Conservation (phyloP, 2,113 vertebrate species). For the Brienomyrus longianalis region DNA sequence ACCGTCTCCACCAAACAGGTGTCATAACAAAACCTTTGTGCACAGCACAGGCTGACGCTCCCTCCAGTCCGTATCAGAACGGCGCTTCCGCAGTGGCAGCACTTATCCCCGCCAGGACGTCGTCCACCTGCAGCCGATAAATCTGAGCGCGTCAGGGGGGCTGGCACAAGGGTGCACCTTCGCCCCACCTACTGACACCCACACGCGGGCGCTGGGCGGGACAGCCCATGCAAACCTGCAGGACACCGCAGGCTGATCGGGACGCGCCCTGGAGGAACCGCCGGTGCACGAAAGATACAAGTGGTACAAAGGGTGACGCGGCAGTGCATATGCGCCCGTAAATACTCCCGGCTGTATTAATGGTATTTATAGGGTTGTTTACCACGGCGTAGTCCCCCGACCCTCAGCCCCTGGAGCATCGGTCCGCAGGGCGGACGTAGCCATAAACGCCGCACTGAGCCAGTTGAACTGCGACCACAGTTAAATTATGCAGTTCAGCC, state of each 20-base stretch:
- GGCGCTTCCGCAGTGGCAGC: background rate
- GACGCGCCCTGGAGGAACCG: slow-evolving; percentile 16
- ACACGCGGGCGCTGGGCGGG: background rate
- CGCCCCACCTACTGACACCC: background rate
- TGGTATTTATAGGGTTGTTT: slow-evolving; percentile 40
- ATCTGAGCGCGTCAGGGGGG: slow-evolving; percentile 10
- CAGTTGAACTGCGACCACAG: background rate
- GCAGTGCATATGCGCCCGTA: slow-evolving; percentile 28
- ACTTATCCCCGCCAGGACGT: background rate
- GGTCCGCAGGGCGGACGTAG: background rate
- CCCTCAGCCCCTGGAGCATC: background rate
- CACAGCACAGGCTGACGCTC: background rate
- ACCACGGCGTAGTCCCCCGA: slow-evolving; percentile 19
- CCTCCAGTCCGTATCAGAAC: background rate
- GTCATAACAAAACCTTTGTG: background rate
- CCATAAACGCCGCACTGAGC: background rate
- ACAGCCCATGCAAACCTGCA: background rate
- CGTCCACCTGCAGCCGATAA: background rate
- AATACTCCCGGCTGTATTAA: background rate
- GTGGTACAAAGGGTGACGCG: slow-evolving; percentile 42
- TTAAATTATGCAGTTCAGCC: background rate
- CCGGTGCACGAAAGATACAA: slow-evolving; percentile 27
- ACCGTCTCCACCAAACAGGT: background rate
- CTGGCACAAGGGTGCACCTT: background rate
- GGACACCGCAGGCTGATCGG: background rate